These are phyloP conservation scores for Bombus picipes DNA, from an alignment of 1,140 invertebrate genomes.

Conservation along the genomic window DNA sequence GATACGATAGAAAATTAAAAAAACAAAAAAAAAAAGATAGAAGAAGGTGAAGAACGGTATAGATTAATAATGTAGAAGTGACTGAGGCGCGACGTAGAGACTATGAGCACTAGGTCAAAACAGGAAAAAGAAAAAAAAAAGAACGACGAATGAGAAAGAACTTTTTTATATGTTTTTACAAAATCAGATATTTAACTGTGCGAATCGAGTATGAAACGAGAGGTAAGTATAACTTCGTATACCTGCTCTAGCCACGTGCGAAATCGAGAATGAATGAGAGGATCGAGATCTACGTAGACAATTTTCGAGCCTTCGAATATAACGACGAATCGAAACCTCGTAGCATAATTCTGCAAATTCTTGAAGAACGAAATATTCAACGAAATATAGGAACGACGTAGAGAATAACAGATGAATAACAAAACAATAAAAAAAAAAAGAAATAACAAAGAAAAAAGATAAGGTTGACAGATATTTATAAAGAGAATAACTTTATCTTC, in stretches of 20 bases:
- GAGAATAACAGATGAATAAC: no score
- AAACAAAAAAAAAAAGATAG: neutral
- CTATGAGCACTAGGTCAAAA: constrained; percentile 35
- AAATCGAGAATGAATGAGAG: neutral
- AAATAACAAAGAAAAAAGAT: neutral
- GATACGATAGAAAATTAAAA: neutral
- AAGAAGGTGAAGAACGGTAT: neutral
- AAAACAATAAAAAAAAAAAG: no score
- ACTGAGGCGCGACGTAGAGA: constrained; percentile 17
- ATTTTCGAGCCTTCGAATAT: constrained; percentile 1
- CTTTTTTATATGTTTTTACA: constrained; percentile 30
- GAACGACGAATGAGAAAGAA: neutral
- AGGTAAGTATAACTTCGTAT: constrained; percentile 18
- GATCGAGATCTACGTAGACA: neutral
- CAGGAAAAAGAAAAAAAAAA: no score
- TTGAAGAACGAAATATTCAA: no score
- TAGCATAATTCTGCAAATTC: constrained; percentile 1
- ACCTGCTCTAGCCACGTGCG: neutral
- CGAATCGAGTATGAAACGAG: neutral
- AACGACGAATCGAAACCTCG: constrained; percentile 6
- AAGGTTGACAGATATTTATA: constrained; percentile 48
- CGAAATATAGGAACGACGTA: neutral
- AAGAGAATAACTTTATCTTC: constrained; percentile 47
- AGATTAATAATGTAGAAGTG: neutral
- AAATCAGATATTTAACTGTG: neutral